These are phyloP conservation scores for Slavum lentiscoides DNA, from an alignment of 2,888 invertebrate species.

Conservation along the genomic window DNA sequence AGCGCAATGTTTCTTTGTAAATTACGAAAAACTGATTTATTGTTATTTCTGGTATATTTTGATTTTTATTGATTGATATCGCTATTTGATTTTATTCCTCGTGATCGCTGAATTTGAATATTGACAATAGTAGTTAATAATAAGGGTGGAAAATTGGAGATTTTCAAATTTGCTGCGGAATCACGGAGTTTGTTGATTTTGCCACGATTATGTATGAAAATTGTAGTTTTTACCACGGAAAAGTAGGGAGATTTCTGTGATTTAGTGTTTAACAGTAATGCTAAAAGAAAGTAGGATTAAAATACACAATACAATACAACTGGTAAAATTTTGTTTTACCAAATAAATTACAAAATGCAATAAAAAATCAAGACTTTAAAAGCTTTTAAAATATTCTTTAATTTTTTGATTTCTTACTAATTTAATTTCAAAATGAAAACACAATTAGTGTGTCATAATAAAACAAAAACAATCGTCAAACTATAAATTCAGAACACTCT, in stretches of 20 bases:
- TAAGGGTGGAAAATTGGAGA: conserved; percentile 5
- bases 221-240: neutral
- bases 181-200: conserved; percentile 6
- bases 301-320: neutral
- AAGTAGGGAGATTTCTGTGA: neutral
- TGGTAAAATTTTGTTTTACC: too few species aligned
- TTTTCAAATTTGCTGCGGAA: conserved; percentile 5
- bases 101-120: neutral
- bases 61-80: neutral
- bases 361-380: too few species aligned
- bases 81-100: neutral
- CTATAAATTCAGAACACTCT: too few species aligned
- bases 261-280: neutral
- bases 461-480: too few species aligned
- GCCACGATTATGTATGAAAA: neutral
- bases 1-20: too few species aligned
- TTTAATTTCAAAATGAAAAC: too few species aligned
- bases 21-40: too few species aligned
- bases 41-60: too few species aligned
- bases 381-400: too few species aligned
- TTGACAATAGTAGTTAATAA: neutral
- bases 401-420: too few species aligned
- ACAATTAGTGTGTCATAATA: too few species aligned
- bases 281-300: neutral
- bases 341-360: too few species aligned